A percentile compares a stretch with the other conserved stretches of the same genome.
Evolutionary conservation across 2,797 vertebrate species (phyloP).

Genomic region (Mormyrops attenuatus): DNA sequence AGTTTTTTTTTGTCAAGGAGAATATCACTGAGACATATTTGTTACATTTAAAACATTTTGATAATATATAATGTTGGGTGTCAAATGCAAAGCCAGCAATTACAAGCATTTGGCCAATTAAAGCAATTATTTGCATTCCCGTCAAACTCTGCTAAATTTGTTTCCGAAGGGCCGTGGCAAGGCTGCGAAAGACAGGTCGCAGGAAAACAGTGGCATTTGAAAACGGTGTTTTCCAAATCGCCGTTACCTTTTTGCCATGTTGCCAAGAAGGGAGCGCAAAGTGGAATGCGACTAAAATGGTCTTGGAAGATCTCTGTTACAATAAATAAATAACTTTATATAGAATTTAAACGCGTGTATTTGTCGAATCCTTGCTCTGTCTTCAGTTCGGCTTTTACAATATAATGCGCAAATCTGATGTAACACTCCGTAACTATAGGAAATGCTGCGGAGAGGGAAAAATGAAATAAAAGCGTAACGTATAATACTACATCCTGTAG

Average conservation of each 20-base stretch:
- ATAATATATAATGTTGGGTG: not conserved
- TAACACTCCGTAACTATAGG: not conserved
- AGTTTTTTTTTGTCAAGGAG: not conserved
- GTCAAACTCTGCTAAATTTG: not conserved
- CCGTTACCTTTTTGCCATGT: not conserved
- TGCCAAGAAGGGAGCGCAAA: not conserved
- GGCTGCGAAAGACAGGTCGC: not conserved
- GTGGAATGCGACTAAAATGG: not conserved
- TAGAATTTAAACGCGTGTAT: not conserved
- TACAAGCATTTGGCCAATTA: slow-evolving; percentile 2
- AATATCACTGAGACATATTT: not conserved
- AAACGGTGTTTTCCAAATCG: not conserved
- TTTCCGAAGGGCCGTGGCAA: not conserved
- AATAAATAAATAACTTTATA: not conserved
- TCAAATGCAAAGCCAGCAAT: not conserved
- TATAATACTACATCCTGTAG: not conserved
- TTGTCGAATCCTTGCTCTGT: not conserved
- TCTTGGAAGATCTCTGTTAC: not conserved
- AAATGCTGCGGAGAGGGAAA: not conserved
- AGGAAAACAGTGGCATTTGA: not conserved
- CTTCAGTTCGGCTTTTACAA: not conserved
- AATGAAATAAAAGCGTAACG: not conserved
- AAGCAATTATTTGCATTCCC: slow-evolving; percentile 12
- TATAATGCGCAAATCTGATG: not conserved
- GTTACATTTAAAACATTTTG: not conserved